Percentiles rank a stretch among this genome's conserved stretches.
Conservation (phyloP, 92 coral and sea anemone species). For the Ricordea florida region DNA sequence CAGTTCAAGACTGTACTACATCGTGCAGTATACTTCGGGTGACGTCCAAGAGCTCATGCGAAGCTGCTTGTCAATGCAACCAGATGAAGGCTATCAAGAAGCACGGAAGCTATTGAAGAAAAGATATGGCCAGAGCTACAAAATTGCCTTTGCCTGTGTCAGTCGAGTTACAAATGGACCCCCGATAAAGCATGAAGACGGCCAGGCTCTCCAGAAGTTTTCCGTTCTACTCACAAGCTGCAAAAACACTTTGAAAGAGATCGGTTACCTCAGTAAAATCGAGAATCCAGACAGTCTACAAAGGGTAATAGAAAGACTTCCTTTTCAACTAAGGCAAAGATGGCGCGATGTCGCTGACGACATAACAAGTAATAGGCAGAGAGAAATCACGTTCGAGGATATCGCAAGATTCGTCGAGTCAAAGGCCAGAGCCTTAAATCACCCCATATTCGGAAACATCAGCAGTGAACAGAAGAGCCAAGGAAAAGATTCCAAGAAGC, state of each 20-base stretch:
- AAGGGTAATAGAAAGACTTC: conserved; percentile 32
- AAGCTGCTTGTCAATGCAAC: conserved; percentile 12
- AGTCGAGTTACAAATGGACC: neutral
- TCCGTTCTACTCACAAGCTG: conserved; percentile 43
- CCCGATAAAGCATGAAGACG: conserved; percentile 26
- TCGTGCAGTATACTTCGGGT: conserved; percentile 6
- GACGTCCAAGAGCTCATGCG: conserved; percentile 7
- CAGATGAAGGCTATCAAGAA: conserved; percentile 1
- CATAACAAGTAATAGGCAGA: conserved; percentile 22
- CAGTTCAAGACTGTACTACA: conserved; percentile 17
- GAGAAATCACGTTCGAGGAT: conserved; percentile 38
- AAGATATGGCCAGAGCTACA: conserved; percentile 3
- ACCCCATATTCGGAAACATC: conserved; percentile 32
- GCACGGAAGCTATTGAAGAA: neutral
- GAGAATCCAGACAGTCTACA: conserved; percentile 53
- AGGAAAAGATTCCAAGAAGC: neutral
- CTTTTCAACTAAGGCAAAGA: conserved; percentile 35
- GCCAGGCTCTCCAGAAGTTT: conserved; percentile 8
- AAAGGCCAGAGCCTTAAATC: conserved; percentile 41
- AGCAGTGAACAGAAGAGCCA: neutral
- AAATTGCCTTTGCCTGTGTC: neutral
- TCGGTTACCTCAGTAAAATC: conserved; percentile 35
- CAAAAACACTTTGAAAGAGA: conserved; percentile 46
- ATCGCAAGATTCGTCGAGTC: conserved; percentile 21
- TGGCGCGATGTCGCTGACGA: conserved; percentile 53